These are phyloP conservation scores for Oligia strigilis DNA, from an alignment of 2,888 invertebrate genomes.

Conservation along the genomic window DNA sequence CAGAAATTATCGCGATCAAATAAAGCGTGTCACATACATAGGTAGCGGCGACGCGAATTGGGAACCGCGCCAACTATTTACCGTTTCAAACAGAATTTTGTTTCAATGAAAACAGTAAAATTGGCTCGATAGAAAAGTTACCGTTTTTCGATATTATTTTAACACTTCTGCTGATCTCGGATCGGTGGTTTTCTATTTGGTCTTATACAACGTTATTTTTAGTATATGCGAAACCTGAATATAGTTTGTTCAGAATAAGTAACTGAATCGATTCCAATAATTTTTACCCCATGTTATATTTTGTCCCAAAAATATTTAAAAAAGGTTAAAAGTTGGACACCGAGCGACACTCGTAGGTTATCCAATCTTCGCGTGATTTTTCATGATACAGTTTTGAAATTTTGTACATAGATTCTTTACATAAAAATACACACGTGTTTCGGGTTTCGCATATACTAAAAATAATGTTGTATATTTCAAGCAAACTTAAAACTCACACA, in stretches of 20 bases:
- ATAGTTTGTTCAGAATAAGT: too few species aligned
- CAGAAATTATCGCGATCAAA: slow-evolving; percentile 54
- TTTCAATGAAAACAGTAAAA: slow-evolving; percentile 59
- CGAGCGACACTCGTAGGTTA: too few species aligned
- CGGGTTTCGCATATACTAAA: too few species aligned
- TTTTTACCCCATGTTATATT: too few species aligned
- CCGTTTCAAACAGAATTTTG: slow-evolving; percentile 62
- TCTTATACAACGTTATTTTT: not conserved
- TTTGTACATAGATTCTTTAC: too few species aligned
- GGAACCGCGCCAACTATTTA: slow-evolving; percentile 64
- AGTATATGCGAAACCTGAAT: too few species aligned
- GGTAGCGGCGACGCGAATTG: slow-evolving; percentile 45
- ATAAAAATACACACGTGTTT: too few species aligned
- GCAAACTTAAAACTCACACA: not conserved
- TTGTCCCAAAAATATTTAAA: too few species aligned
- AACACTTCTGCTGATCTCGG: slow-evolving; percentile 1
- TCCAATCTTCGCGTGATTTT: too few species aligned
- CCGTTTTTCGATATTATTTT: slow-evolving; percentile 43
- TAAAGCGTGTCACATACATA: slow-evolving; percentile 48
- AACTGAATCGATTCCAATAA: too few species aligned
- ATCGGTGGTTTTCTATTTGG: not conserved
- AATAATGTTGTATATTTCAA: not conserved
- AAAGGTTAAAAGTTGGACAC: too few species aligned
- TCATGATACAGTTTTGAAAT: too few species aligned
- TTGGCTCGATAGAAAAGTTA: slow-evolving; percentile 49